Percentiles rank a stretch among this genome's conserved stretches.
Evolutionary conservation across 2,797 vertebrate species (phyloP).

Genomic region (Falco novaeseelandiae): DNA sequence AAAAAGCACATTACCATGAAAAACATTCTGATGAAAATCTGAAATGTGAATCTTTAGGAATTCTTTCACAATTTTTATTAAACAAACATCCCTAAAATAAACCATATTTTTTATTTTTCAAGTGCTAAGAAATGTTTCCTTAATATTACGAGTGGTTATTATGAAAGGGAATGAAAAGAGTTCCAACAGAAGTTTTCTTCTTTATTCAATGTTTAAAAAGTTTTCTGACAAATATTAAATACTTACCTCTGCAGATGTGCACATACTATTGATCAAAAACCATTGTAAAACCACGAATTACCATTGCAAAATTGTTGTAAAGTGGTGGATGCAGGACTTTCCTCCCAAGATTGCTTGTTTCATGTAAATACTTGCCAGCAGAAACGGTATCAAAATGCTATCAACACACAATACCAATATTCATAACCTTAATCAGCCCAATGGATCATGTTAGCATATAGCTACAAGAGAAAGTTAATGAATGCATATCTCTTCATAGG

Average conservation of each 20-base stretch:
- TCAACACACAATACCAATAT: background rate
- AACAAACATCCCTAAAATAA: background rate
- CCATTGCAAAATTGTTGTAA: background rate
- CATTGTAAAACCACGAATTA: background rate
- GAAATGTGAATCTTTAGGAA: background rate
- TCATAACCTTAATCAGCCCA: background rate
- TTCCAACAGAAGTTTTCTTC: background rate
- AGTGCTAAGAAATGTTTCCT: background rate
- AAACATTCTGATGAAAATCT: background rate
- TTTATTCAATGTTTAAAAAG: background rate
- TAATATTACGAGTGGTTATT: background rate
- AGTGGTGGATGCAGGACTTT: background rate
- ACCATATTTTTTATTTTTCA: background rate
- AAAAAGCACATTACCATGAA: background rate
- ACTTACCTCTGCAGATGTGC: background rate
- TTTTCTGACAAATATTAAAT: background rate
- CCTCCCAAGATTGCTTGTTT: background rate
- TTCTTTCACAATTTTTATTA: background rate
- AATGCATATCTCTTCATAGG: background rate
- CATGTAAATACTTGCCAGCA: rapidly evolving
- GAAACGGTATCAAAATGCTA: background rate
- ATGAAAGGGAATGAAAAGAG: background rate
- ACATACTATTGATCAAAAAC: background rate
- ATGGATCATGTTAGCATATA: background rate
- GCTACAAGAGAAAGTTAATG: background rate